Evolutionary conservation across 2,888 invertebrate genomes (phyloP), one percentile per base, ranked within the genome.

Genomic region (Xestobium rufovillosum): DNA sequence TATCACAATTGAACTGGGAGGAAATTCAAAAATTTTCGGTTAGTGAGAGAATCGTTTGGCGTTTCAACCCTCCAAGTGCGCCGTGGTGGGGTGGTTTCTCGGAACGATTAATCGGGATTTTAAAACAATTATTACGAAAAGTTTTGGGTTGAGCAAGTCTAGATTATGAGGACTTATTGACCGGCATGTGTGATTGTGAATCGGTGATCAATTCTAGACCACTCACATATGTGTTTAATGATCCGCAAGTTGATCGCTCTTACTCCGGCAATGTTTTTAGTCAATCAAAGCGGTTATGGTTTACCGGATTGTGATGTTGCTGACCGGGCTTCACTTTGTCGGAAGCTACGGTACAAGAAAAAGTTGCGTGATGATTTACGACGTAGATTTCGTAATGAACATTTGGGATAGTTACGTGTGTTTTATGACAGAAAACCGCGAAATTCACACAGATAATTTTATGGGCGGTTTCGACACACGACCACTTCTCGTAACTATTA

Each of bases 1-100:
- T 57, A 39, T 10, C 31, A 17, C 11, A 35, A 10, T 13, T 58
- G 12, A 44, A 60, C 31, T 56, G 51, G 55, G 39, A 47, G 2
- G 26, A 30, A 4, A 49, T 59, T 13, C 6, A 14, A 3, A 25
- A 42, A 9, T 33, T 42, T 14, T 44, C 44, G 13, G 12, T 45
- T 1, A 33, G 45, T 2, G 31, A 47, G 11, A 25, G 44, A 14
- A 55, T 59, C 17, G 17, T 31, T 14, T 56, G 59, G 58, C 41
- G 43, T 8, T 66, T 65, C 41, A 66, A 59, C 33, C 57, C 61
- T 3, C 62, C 61, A 3, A 44, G 52, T 1, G 58, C 64, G 3
- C 46, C 65, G 2, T 68, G 67, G 65, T 60, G 60, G 62, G 65
- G 65, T 31, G 66, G 67, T 26, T 61, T 57, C 45, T 68, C 61